Percentiles rank a stretch among this genome's conserved stretches.
Evolutionary conservation across 1,140 invertebrate species (phyloP).

Genomic region (Diplogasteroides magnus): DNA sequence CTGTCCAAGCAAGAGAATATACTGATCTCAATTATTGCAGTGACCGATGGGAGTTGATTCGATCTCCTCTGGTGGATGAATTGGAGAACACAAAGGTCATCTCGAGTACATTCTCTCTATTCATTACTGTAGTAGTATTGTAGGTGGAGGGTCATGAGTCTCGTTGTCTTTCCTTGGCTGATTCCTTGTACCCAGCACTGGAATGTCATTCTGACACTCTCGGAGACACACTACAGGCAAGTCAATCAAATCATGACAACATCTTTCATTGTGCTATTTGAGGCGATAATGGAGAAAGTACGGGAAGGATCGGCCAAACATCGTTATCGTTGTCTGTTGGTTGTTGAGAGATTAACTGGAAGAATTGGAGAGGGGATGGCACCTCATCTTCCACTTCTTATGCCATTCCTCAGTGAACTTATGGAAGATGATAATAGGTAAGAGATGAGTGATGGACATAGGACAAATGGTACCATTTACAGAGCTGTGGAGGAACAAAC

Average conservation of each 20-base stretch:
- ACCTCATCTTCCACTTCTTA: constrained; percentile 25
- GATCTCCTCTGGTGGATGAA: constrained; percentile 22
- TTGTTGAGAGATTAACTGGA: constrained; percentile 20
- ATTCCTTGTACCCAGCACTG: constrained; percentile 13
- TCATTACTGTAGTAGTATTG: neutral
- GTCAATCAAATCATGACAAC: neutral
- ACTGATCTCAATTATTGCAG: constrained; percentile 12
- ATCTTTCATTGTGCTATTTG: neutral
- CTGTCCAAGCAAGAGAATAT: neutral
- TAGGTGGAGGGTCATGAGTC: constrained; percentile 27
- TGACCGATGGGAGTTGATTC: constrained; percentile 17
- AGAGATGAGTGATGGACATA: too few species aligned
- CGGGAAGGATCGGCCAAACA: constrained; percentile 9
- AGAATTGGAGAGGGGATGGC: constrained; percentile 28
- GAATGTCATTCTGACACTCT: constrained; percentile 7
- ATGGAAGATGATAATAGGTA: constrained; percentile 24
- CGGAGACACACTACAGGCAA: constrained; percentile 10
- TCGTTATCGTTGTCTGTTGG: constrained; percentile 30
- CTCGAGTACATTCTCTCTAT: neutral
- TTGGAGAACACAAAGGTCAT: constrained; percentile 23
- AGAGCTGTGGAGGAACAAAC: constrained; percentile 33
- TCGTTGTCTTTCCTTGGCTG: constrained; percentile 21
- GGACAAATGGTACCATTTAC: too few species aligned
- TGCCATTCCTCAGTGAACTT: constrained; percentile 30
- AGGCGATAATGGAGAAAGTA: neutral